phyloP scores from a whole-genome alignment of 2,888 invertebrate genomes.

The Tryphoninae sp. region DNA sequence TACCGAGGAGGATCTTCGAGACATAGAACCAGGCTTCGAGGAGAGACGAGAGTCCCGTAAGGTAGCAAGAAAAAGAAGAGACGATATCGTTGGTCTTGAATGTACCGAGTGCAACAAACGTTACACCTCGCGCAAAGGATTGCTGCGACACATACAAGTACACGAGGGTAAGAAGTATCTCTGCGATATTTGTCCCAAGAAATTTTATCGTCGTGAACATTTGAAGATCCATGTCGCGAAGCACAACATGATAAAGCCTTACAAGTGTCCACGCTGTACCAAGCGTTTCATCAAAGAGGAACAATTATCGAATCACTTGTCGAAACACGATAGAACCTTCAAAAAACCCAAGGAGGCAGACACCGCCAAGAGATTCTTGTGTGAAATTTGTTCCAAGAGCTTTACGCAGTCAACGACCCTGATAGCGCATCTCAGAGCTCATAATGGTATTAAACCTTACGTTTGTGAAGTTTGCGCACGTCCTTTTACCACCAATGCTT shows the following conservation, averaged over 20 bases:
- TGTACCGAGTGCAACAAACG: constrained; percentile 80
- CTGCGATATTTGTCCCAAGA: constrained; percentile 80
- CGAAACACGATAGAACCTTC: constrained; percentile 78
- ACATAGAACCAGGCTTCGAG: constrained; percentile 76
- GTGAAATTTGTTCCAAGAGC: constrained; percentile 80
- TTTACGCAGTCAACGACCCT: constrained; percentile 80
- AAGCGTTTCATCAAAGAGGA: constrained; percentile 80
- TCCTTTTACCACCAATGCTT: constrained; percentile 80
- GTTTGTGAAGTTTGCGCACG: constrained; percentile 79
- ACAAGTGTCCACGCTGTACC: constrained; percentile 78
- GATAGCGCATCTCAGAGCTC: constrained; percentile 78
- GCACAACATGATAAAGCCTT: constrained; percentile 80
- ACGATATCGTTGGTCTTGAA: constrained; percentile 79
- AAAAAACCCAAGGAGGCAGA: constrained; percentile 79
- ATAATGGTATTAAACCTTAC: constrained; percentile 80
- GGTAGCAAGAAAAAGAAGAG: constrained; percentile 76
- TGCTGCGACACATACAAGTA: constrained; percentile 77
- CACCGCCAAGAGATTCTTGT: constrained; percentile 77
- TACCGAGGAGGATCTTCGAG: constrained; percentile 78
- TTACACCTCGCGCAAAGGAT: constrained; percentile 78
- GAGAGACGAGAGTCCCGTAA: constrained; percentile 75
- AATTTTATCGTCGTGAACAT: constrained; percentile 79
- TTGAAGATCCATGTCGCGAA: constrained; percentile 80
- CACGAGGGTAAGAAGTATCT: constrained; percentile 80
- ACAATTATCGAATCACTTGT: constrained; percentile 77